A percentile compares a stretch with the other conserved stretches of the same genome.
phyloP scores from a whole-genome alignment of 2,113 vertebrate species.

The Clupea harengus region DNA sequence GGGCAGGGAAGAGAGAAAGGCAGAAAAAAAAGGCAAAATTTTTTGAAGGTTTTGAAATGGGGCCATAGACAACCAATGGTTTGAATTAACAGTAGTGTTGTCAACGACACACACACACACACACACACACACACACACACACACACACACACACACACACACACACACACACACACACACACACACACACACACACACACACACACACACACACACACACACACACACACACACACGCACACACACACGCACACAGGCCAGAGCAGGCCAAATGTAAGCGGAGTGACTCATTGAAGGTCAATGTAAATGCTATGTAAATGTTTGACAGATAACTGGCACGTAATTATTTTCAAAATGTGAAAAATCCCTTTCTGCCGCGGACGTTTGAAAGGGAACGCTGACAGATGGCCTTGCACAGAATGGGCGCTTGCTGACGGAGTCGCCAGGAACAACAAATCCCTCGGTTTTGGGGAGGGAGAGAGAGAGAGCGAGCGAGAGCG shows the following conservation, averaged over 20 bases:
- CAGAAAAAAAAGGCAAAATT: no score
- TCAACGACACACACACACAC: not conserved
- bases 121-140: not conserved
- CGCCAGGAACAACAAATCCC: slow-evolving; percentile 1
- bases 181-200: no score
- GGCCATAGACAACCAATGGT: not conserved
- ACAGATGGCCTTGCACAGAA: slow-evolving; percentile 8
- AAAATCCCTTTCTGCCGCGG: not conserved
- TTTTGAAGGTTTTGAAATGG: not conserved
- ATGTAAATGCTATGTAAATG: slow-evolving; percentile 18
- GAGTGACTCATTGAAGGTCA: slow-evolving; percentile 11
- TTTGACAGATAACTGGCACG: slow-evolving; percentile 17
- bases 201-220: no score
- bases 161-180: not conserved
- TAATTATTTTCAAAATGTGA: slow-evolving; percentile 20
- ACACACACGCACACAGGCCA: not conserved
- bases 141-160: not conserved
- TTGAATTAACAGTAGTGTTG: not conserved
- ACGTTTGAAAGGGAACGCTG: not conserved
- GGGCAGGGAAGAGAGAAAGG: not conserved
- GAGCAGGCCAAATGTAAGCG: not conserved
- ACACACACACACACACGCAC: not conserved
- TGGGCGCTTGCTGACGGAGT: not conserved
- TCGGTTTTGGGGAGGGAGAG: not conserved
- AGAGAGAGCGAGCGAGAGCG: not conserved